Conservation (phyloP, 2,888 invertebrate species). For the Synanthedon formicaeformis region DNA sequence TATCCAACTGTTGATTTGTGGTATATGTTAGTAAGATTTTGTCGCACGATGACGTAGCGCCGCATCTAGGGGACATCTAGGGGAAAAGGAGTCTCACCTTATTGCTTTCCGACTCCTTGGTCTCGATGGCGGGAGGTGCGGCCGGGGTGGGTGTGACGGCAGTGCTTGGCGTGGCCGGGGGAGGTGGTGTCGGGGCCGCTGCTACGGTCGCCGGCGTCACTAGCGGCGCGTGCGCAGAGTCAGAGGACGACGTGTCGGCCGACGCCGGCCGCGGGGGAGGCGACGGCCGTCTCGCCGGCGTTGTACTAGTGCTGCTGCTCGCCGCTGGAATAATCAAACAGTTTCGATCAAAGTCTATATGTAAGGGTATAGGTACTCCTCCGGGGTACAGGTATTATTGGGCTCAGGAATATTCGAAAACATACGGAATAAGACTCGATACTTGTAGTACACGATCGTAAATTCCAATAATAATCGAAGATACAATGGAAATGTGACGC, state of each 20-base stretch:
- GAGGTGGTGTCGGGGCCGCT: conserved; percentile 11
- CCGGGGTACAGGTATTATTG: too few relatives aligned
- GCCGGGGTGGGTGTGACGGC: conserved; percentile 8
- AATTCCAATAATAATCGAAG: too few relatives aligned
- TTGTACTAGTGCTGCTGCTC: conserved; percentile 16
- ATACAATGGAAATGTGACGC: too few relatives aligned
- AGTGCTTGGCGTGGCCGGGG: conserved; percentile 10
- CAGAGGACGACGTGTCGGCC: conserved; percentile 69
- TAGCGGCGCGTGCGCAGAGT: conserved; percentile 58
- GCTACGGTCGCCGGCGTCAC: conserved; percentile 27
- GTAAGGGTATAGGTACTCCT: too few relatives aligned
- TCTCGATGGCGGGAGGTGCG: conserved; percentile 3
- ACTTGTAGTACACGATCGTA: too few relatives aligned
- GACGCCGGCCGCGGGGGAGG: conserved; percentile 63
- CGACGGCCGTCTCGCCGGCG: conserved; percentile 32
- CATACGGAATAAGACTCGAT: too few relatives aligned
- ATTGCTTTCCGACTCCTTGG: conserved; percentile 33
- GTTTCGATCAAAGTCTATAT: not conserved
- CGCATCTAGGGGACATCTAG: too few relatives aligned
- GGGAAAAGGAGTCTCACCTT: too few relatives aligned
- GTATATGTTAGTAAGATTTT: too few relatives aligned
- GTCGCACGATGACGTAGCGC: too few relatives aligned
- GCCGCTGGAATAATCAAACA: conserved; percentile 3
- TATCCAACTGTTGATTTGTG: too few relatives aligned
- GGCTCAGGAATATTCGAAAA: too few relatives aligned